Percentiles rank a stretch among this genome's conserved stretches.
Conservation (phyloP, 2,888 invertebrate genomes). For the Cephus sareptanus region DNA sequence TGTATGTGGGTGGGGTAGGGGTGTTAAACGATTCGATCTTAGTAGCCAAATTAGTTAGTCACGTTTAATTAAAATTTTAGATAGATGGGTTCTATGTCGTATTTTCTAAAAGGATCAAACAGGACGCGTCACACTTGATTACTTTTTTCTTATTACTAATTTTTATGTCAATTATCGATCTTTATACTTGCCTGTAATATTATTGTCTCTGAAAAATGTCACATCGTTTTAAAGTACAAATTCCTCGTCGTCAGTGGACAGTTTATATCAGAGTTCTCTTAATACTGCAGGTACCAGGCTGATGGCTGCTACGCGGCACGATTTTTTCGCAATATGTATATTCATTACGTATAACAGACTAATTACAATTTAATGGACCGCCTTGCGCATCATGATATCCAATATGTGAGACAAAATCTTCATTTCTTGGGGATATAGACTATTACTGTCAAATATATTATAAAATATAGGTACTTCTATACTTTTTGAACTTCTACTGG, state of each 20-base stretch:
- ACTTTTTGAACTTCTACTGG: background rate
- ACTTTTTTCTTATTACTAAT: background rate
- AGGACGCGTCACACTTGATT: background rate
- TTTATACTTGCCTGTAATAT: background rate
- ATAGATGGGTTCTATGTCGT: background rate
- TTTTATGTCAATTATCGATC: background rate
- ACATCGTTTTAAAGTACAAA: background rate
- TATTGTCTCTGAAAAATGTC: background rate
- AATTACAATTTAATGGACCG: conserved; percentile 2
- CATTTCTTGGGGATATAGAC: background rate
- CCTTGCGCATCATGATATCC: background rate
- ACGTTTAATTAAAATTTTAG: background rate
- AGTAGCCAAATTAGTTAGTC: too few species aligned
- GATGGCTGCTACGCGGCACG: background rate
- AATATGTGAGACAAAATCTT: background rate
- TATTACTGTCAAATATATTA: background rate
- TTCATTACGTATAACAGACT: conserved; percentile 1
- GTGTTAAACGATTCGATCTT: background rate
- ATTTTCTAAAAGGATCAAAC: background rate
- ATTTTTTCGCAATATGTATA: conserved; percentile 5
- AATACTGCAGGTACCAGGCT: background rate
- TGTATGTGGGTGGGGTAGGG: too few species aligned
- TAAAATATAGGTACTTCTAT: background rate
- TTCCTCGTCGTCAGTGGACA: background rate
- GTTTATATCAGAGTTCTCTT: background rate